Percentiles rank a stretch among this genome's conserved stretches.
phyloP scores from a whole-genome alignment of 2,888 invertebrate genomes.

The Eugnorisma glareosa region DNA sequence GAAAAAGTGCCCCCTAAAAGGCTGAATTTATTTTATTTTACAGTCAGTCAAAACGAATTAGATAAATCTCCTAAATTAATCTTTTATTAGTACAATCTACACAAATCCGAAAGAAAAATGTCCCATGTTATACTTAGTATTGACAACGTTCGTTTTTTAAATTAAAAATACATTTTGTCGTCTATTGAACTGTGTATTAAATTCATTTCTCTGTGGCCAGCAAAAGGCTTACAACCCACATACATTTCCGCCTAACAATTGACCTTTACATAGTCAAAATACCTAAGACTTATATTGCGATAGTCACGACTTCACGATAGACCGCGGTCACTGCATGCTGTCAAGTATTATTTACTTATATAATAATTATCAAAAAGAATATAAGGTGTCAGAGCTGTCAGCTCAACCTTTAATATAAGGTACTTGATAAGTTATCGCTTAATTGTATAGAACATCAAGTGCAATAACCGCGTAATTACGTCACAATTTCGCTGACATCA shows the following conservation, averaged over 20 bases:
- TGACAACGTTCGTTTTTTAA: too few relatives aligned
- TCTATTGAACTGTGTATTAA: neutral
- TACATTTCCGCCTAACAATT: constrained; percentile 37
- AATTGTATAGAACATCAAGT: constrained; percentile 22
- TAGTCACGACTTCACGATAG: constrained; percentile 45
- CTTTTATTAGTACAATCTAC: neutral
- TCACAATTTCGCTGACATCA: neutral
- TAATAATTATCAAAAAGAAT: constrained; percentile 36
- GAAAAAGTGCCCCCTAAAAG: too few relatives aligned
- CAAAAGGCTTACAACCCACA: constrained; percentile 3
- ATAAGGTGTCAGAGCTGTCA: constrained; percentile 18
- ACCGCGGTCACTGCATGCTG: constrained; percentile 30
- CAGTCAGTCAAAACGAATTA: neutral
- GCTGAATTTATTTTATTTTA: neutral
- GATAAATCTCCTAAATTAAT: neutral
- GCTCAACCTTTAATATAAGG: neutral
- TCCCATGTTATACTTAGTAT: neutral
- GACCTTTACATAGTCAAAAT: constrained; percentile 39
- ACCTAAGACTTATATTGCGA: constrained; percentile 33
- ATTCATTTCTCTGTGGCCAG: neutral
- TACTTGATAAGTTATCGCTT: constrained; percentile 31
- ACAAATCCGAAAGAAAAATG: neutral
- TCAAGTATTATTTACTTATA: constrained; percentile 47
- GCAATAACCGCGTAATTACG: neutral
- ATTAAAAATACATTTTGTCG: neutral